These are phyloP conservation scores for Ophioninae sp. DNA, from an alignment of 2,888 invertebrate genomes.

Conservation along the genomic window DNA sequence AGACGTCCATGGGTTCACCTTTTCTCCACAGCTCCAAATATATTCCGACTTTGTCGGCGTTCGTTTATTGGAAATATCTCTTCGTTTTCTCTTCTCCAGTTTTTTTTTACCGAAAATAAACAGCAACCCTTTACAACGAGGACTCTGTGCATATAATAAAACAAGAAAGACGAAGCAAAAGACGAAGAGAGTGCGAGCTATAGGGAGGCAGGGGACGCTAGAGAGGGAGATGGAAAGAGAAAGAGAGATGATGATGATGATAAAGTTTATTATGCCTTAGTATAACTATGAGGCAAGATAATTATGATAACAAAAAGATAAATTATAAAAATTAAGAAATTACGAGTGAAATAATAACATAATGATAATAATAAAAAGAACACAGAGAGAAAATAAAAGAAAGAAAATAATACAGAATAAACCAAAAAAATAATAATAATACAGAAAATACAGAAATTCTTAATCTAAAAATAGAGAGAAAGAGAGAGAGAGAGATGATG, in stretches of 20 bases:
- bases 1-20: conserved; percentile 49
- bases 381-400: too few relatives aligned
- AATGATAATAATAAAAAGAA: too few relatives aligned
- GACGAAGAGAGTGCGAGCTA: not conserved
- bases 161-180: conserved; percentile 1
- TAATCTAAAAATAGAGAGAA: too few relatives aligned
- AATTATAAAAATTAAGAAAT: too few relatives aligned
- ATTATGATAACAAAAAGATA: too few relatives aligned
- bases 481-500: too few relatives aligned
- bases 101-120: conserved; percentile 57
- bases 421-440: too few relatives aligned
- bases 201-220: not conserved
- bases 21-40: conserved; percentile 20
- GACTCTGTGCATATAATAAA: conserved; percentile 32
- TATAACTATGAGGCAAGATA: too few relatives aligned
- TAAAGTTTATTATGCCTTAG: too few relatives aligned
- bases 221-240: not conserved
- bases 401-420: too few relatives aligned
- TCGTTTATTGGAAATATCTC: conserved; percentile 48
- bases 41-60: conserved; percentile 39
- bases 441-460: too few relatives aligned
- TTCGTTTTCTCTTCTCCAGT: conserved; percentile 39
- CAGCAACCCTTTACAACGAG: conserved; percentile 45
- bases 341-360: too few relatives aligned
- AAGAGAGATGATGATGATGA: conserved; percentile 35